A percentile compares a stretch with the other conserved stretches of the same genome.
phyloP scores from a whole-genome alignment of 2,888 invertebrate species.

The Amiota communis region DNA sequence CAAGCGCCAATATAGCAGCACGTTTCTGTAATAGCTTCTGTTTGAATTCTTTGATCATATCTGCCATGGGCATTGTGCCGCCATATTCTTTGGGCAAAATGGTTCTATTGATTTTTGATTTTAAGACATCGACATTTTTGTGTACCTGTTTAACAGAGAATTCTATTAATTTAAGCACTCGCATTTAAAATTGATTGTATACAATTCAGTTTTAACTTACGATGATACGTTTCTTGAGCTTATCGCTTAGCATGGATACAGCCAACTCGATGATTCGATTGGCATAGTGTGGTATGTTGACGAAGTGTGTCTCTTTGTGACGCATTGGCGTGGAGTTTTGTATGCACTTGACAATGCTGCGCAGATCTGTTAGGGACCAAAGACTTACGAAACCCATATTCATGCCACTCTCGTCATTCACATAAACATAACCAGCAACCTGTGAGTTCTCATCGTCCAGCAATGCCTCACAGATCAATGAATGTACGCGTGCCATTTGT shows the following conservation, averaged over 20 bases:
- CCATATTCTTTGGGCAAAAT: constrained; percentile 92
- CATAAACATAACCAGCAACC: constrained; percentile 87
- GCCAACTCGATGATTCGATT: constrained; percentile 88
- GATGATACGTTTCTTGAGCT: constrained; percentile 85
- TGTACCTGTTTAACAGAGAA: constrained; percentile 75
- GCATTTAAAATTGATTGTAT: not conserved
- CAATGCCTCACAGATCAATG: constrained; percentile 87
- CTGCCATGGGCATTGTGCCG: constrained; percentile 84
- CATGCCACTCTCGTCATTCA: constrained; percentile 87
- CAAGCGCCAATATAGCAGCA: constrained; percentile 80
- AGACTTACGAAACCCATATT: constrained; percentile 88
- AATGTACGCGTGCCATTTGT: constrained; percentile 89
- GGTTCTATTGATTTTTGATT: constrained; percentile 80
- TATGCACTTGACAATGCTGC: constrained; percentile 79
- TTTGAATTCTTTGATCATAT: constrained; percentile 87
- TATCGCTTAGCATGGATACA: constrained; percentile 86
- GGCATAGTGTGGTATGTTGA: constrained; percentile 88
- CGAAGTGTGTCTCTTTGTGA: constrained; percentile 90
- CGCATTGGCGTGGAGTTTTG: constrained; percentile 92
- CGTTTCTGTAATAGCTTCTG: constrained; percentile 78
- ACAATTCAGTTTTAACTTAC: constrained; percentile 75
- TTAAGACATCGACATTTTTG: constrained; percentile 82
- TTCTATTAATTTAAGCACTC: not conserved
- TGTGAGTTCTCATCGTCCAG: constrained; percentile 90
- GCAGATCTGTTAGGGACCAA: constrained; percentile 86